Evolutionary conservation across 2,888 invertebrate species (phyloP), one percentile per base, ranked within the genome.

Genomic region (Nomada ruficornis): DNA sequence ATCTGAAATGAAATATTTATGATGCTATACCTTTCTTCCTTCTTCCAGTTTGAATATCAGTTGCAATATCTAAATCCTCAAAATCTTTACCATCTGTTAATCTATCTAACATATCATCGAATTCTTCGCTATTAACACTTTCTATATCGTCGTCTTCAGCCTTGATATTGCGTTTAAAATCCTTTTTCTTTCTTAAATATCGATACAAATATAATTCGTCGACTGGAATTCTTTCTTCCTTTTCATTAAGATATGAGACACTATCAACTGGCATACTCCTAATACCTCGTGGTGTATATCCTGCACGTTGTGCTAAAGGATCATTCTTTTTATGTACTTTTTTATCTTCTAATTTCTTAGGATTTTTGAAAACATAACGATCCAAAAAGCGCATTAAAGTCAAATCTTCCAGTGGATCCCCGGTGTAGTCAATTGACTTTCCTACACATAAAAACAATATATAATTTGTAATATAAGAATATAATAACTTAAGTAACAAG

Each of bases 311-410:
- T 0, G 96, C 96, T 72, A 97, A 95, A 0, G 96, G 96, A 92
- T 96, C 96, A 0, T 95, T 95, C 0, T 95, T 96, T 73, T 94
- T 95, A 0, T 94, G 81, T 60, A 89, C 94, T 77, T 93, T 95
- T 87, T 94, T 95, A 55, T 94, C 94, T 71, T n/a, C 89, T 0
- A 95, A 91, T 85, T 96, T 96, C 93, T 97, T 98, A 0, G 98
- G 98, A 94, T 99, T 99, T 92, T 98, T 98, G 93, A 98, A 99
- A 13, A 98, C 98, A 94, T 99, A 99, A 60, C 99, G 95, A 91
- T 99, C 99, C 63, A 99, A 94, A 94, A 99, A 99, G 67, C 98
- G 95, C 67, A 98, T 97, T 52, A 98, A 94, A 0, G 97, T 97
- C 93, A 99, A 98, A 94, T 99, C 99, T 89, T 97, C 96, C 2